Conservation (phyloP, 2,888 invertebrate species). For the Heliconius ismenius region DNA sequence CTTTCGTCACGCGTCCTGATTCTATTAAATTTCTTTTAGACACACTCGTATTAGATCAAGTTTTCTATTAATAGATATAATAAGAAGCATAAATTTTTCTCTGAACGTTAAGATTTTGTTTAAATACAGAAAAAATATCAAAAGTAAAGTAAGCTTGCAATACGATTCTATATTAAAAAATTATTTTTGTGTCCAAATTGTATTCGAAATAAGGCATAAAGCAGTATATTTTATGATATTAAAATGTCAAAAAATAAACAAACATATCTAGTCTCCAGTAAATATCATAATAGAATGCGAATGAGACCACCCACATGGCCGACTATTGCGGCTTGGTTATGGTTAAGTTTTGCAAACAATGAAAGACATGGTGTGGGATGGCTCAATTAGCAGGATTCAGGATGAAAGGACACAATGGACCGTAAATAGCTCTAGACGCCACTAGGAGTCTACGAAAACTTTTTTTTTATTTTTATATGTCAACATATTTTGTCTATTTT, state of each 20-base stretch:
- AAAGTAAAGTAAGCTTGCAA: background rate
- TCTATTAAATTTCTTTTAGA: constrained; percentile 41
- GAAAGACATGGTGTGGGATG: constrained; percentile 70
- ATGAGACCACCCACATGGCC: constrained; percentile 68
- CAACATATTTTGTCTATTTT: background rate
- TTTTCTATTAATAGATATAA: background rate
- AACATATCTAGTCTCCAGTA: constrained; percentile 39
- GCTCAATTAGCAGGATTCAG: constrained; percentile 73
- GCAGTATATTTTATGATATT: constrained; percentile 2
- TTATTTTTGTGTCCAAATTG: background rate
- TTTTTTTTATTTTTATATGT: background rate
- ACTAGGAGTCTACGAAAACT: constrained; percentile 37
- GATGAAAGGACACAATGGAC: constrained; percentile 69
- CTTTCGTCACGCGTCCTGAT: constrained; percentile 74
- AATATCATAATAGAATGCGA: constrained; percentile 47
- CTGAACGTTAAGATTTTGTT: background rate
- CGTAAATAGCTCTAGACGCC: constrained; percentile 64
- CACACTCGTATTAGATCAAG: constrained; percentile 13
- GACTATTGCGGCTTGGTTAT: constrained; percentile 60
- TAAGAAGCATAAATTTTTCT: background rate
- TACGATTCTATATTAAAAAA: background rate
- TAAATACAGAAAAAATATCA: background rate
- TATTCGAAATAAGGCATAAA: background rate
- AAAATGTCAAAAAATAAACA: constrained; percentile 18
- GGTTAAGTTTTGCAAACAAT: constrained; percentile 78